Conservation (phyloP, 2,113 vertebrate genomes). For the Ancistrus triradiatus region DNA sequence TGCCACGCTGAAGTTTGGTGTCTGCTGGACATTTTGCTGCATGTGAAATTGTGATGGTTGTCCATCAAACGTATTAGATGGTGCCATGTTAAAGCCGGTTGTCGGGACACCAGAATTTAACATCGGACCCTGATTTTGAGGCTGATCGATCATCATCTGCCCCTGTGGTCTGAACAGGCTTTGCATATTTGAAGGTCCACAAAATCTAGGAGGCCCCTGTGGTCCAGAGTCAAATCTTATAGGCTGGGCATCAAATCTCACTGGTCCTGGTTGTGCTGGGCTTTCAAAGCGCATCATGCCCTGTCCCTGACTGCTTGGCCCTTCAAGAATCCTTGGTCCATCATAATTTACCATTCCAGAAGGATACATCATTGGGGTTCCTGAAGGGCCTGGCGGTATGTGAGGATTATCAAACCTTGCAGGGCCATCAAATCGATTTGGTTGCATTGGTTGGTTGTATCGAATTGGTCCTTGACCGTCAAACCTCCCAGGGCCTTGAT, state of each 20-base stretch:
- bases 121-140: slow-evolving; percentile 71
- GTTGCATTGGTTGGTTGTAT: slow-evolving; percentile 64
- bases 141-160: slow-evolving; percentile 73
- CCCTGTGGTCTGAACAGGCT: slow-evolving; percentile 68
- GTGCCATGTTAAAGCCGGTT: slow-evolving; percentile 64
- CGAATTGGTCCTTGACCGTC: slow-evolving; percentile 52
- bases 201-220: slow-evolving; percentile 70
- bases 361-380: slow-evolving; percentile 60
- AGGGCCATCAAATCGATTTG: slow-evolving; percentile 72
- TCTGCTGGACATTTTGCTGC: slow-evolving; percentile 67
- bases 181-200: slow-evolving; percentile 57
- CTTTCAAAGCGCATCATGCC: slow-evolving; percentile 76
- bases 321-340: slow-evolving; percentile 70
- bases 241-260: slow-evolving; percentile 78
- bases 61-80: slow-evolving; percentile 72
- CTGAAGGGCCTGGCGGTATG: slow-evolving; percentile 41
- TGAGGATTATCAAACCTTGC: slow-evolving; percentile 70
- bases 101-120: slow-evolving; percentile 65
- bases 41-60: slow-evolving; percentile 75
- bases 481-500: slow-evolving; percentile 58
- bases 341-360: slow-evolving; percentile 69
- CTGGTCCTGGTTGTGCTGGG: slow-evolving; percentile 73
- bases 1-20: slow-evolving; percentile 77
- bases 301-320: slow-evolving; percentile 68
- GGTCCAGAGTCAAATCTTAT: slow-evolving; percentile 72